Conservation (phyloP, 2,113 vertebrate species). For the Trinectes maculatus region DNA sequence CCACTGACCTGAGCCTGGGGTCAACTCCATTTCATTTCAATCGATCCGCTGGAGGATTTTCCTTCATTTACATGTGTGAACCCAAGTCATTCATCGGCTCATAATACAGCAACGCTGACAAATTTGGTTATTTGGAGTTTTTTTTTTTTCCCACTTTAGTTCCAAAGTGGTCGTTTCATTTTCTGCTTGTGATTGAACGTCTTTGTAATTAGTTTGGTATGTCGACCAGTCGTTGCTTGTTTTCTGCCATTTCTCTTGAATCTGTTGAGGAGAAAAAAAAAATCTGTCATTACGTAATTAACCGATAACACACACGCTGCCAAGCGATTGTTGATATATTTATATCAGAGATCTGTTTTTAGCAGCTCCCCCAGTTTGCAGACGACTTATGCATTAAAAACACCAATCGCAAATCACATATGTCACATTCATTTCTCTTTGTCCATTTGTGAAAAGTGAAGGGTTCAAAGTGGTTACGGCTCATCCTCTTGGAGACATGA, state of each 20-base stretch:
- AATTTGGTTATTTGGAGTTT: not conserved
- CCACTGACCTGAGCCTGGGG: constrained; percentile 35
- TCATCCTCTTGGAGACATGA: not conserved
- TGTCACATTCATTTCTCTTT: not conserved
- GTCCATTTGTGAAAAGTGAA: not conserved
- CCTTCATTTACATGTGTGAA: constrained; percentile 32
- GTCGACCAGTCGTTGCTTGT: not conserved
- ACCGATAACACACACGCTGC: too few species aligned
- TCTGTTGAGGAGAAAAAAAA: not conserved
- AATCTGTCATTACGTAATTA: not conserved
- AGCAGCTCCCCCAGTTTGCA: too few species aligned
- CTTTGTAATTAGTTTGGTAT: not conserved
- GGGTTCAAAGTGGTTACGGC: not conserved
- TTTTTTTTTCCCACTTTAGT: not conserved
- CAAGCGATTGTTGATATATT: too few species aligned
- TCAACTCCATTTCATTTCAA: constrained; percentile 56
- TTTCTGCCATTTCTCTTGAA: not conserved
- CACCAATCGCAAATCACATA: not conserved
- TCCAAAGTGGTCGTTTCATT: not conserved
- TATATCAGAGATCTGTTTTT: too few species aligned
- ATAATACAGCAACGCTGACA: constrained; percentile 4
- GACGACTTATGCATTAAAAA: too few species aligned
- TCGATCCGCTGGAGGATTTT: constrained; percentile 41
- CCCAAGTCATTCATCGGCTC: constrained; percentile 27
- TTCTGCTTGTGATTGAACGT: too few species aligned